These are phyloP conservation scores for Heteromormyrus szaboi DNA, from an alignment of 2,797 vertebrate genomes.

Conservation along the genomic window DNA sequence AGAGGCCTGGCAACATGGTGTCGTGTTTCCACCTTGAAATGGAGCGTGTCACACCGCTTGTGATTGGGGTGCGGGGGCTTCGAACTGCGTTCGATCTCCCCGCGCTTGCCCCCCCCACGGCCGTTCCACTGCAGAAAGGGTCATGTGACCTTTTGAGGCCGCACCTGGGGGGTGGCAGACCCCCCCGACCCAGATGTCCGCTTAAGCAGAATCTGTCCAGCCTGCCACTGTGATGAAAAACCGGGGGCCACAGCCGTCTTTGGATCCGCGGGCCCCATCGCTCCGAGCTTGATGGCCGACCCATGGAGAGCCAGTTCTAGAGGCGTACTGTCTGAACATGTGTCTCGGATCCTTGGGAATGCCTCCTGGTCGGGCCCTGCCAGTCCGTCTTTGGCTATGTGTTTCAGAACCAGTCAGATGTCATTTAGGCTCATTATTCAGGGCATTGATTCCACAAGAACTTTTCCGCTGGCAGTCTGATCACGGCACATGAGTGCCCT, in stretches of 20 bases:
- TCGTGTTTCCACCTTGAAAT: background rate
- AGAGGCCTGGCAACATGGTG: background rate
- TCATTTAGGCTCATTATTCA: background rate
- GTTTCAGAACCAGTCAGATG: background rate
- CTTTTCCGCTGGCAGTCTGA: background rate
- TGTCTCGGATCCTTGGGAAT: background rate
- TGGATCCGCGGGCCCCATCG: constrained; percentile 28
- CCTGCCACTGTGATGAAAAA: background rate
- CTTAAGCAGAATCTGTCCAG: constrained; percentile 22
- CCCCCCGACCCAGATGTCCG: constrained; percentile 30
- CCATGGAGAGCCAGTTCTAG: background rate
- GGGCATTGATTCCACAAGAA: background rate
- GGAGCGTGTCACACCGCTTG: background rate
- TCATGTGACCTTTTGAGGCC: constrained; percentile 33
- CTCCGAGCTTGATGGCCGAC: background rate
- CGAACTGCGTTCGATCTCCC: background rate
- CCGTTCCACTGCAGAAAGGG: constrained; percentile 25
- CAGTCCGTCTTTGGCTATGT: background rate
- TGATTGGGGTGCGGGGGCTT: background rate
- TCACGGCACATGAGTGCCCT: background rate
- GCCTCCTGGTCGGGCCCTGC: background rate
- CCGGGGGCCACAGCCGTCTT: constrained; percentile 40
- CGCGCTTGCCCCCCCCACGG: too few species aligned
- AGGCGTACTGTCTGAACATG: background rate
- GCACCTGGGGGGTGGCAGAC: background rate